phyloP scores from a whole-genome alignment of 2,888 invertebrate species.

The Lamproptera curius region DNA sequence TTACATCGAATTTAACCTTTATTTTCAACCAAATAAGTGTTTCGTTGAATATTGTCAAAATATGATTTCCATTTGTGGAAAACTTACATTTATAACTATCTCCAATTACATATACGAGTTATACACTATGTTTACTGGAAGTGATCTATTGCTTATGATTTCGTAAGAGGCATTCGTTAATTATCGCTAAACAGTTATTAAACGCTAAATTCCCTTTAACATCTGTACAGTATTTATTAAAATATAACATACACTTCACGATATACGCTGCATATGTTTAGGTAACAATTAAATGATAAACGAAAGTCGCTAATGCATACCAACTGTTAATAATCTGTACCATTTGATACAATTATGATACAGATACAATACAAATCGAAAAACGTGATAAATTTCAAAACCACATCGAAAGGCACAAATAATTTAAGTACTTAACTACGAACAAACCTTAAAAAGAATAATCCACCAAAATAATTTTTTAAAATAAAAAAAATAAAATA shows the following conservation, averaged over 20 bases:
- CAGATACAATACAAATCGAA: slow-evolving; percentile 31
- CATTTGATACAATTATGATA: too few species aligned
- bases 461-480: slow-evolving; percentile 2
- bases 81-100: slow-evolving; percentile 2
- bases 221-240: not conserved
- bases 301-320: not conserved
- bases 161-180: slow-evolving; percentile 35
- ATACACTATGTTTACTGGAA: slow-evolving; percentile 24
- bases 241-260: slow-evolving; percentile 1
- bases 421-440: slow-evolving; percentile 55
- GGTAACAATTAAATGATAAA: not conserved
- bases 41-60: slow-evolving; percentile 5
- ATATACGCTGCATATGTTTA: not conserved
- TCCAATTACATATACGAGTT: slow-evolving; percentile 21
- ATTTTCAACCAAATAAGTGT: not conserved
- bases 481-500: slow-evolving; percentile 8
- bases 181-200: slow-evolving; percentile 21
- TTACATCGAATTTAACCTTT: not conserved
- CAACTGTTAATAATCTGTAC: slow-evolving; percentile 22
- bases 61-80: slow-evolving; percentile 7
- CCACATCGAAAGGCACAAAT: slow-evolving; percentile 63
- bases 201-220: not conserved
- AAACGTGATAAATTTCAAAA: slow-evolving; percentile 31
- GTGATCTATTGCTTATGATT: slow-evolving; percentile 47
- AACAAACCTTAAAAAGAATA: slow-evolving; percentile 24